A percentile compares a stretch with the other conserved stretches of the same genome.
These are phyloP conservation scores for Gobio gobio DNA, from an alignment of 2,113 vertebrate genomes.

Conservation along the genomic window DNA sequence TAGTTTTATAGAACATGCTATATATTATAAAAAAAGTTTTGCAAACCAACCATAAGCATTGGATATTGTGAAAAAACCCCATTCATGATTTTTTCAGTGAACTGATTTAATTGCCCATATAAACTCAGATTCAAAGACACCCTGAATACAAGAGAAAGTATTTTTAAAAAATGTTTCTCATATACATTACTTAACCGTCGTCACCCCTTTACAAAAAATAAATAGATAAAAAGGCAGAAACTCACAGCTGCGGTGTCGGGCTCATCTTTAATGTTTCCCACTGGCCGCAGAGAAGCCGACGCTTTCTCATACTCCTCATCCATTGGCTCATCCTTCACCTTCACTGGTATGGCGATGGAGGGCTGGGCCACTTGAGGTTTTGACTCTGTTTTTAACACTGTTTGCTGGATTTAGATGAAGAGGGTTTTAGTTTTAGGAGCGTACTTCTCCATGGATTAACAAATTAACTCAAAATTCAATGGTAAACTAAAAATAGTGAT, in stretches of 20 bases:
- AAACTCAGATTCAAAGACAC: background rate
- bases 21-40: too few relatives aligned
- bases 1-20: background rate
- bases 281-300: slow-evolving; percentile 16
- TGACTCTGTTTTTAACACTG: background rate
- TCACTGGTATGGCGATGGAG: background rate
- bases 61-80: too few relatives aligned
- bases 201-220: background rate
- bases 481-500: background rate
- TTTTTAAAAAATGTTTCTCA: too few relatives aligned
- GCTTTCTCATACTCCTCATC: slow-evolving; percentile 58
- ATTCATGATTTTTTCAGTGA: too few relatives aligned
- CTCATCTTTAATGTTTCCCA: slow-evolving; percentile 51
- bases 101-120: background rate
- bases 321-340: slow-evolving; percentile 55
- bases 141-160: background rate
- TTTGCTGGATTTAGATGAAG: background rate
- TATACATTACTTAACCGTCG: too few relatives aligned
- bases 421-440: background rate
- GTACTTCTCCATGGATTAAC: background rate
- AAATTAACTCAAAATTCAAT: background rate
- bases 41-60: too few relatives aligned
- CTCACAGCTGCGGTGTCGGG: slow-evolving; percentile 48
- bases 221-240: background rate
- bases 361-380: background rate